phyloP scores from a whole-genome alignment of 2,888 invertebrate genomes.

The Dasysyrphus albostriatus region DNA sequence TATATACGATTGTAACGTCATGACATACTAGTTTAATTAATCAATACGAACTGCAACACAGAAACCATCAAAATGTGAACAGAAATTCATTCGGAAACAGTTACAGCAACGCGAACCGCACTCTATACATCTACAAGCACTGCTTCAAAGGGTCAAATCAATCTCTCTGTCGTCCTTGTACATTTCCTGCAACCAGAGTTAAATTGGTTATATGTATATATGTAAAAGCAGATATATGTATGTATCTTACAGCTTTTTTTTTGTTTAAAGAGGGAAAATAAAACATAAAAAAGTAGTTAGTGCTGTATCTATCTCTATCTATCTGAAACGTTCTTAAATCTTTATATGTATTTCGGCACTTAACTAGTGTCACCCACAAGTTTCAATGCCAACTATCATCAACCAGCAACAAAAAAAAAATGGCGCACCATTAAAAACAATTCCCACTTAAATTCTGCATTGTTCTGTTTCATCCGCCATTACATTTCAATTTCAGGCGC shows the following conservation, averaged over 20 bases:
- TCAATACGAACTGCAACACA: conserved; percentile 37
- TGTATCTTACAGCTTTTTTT: not conserved
- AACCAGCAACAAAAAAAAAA: not conserved
- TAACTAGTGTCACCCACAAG: conserved; percentile 65
- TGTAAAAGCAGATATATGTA: not conserved
- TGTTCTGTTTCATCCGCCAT: conserved; percentile 41
- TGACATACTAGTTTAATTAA: conserved; percentile 53
- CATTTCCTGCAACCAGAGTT: conserved; percentile 30
- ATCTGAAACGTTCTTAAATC: not conserved
- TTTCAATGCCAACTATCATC: conserved; percentile 38
- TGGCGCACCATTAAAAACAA: conserved; percentile 58
- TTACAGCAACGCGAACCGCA: conserved; percentile 19
- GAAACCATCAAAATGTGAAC: conserved; percentile 32
- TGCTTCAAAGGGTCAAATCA: conserved; percentile 47
- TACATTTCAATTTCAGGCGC: conserved; percentile 74
- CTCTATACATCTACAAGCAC: not conserved
- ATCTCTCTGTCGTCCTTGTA: conserved; percentile 52
- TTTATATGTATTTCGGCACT: conserved; percentile 41
- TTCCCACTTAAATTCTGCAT: conserved; percentile 43
- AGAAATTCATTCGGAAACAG: conserved; percentile 26
- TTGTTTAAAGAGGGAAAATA: not conserved
- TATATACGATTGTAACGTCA: not conserved
- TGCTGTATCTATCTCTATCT: not conserved
- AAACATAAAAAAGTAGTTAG: not conserved
- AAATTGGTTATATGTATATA: conserved; percentile 25